phyloP scores from a whole-genome alignment of 53 echinoderm and acorn worm genomes.

The Actinopyga echinites region DNA sequence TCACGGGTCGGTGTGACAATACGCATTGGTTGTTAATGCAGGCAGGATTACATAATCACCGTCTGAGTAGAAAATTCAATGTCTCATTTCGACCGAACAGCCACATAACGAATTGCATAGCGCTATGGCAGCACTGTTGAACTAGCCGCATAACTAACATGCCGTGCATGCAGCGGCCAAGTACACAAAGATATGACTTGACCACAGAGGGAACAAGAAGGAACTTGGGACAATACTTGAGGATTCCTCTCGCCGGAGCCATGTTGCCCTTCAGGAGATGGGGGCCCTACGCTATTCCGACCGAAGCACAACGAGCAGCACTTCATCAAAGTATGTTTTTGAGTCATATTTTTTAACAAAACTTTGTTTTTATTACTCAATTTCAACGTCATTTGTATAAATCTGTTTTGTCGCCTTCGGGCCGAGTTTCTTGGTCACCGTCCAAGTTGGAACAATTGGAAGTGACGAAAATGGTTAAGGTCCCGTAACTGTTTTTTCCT shows the following conservation, averaged over 20 bases:
- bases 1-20: neutral
- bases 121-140: slow-evolving; percentile 27
- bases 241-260: too few species aligned
- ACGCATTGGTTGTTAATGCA: neutral
- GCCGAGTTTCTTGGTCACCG: too few species aligned
- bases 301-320: slow-evolving; percentile 43
- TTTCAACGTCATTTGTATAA: too few species aligned
- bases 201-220: neutral
- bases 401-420: too few species aligned
- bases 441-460: too few species aligned
- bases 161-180: slow-evolving; percentile 29
- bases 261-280: slow-evolving; percentile 61
- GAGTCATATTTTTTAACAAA: neutral
- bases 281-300: slow-evolving; percentile 56
- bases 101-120: neutral
- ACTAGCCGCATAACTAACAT: slow-evolving; percentile 39
- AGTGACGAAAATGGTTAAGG: too few species aligned
- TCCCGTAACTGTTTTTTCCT: too few species aligned
- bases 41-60: slow-evolving; percentile 26
- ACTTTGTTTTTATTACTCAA: too few species aligned
- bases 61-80: slow-evolving; percentile 17
- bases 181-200: slow-evolving; percentile 32
- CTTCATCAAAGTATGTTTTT: slow-evolving; percentile 46
- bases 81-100: neutral
- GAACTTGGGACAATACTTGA: neutral